Evolutionary conservation across 2,797 vertebrate species (phyloP).

Genomic region (Mycteria americana): DNA sequence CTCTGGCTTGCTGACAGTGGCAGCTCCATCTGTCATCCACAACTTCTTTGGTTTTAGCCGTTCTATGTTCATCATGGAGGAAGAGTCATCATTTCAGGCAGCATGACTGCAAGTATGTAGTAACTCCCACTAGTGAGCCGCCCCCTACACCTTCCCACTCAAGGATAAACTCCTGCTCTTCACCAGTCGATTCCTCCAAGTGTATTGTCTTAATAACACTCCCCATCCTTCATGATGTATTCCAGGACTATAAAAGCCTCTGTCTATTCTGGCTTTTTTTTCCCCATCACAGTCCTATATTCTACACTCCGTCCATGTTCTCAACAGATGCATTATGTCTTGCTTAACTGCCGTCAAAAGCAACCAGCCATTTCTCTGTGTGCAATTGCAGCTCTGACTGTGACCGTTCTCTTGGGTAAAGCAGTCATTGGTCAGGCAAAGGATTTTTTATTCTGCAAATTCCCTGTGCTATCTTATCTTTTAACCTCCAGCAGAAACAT

Average conservation of each 20-base stretch:
- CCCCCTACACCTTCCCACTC: background rate
- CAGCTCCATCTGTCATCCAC: background rate
- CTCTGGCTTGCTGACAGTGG: background rate
- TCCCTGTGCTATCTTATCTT: background rate
- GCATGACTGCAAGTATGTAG: background rate
- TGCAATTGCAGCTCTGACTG: background rate
- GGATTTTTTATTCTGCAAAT: background rate
- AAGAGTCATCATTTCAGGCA: background rate
- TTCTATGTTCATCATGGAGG: background rate
- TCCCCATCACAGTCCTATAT: background rate
- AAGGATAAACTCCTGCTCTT: background rate
- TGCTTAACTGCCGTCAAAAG: background rate
- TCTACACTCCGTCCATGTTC: background rate
- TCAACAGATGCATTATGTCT: background rate
- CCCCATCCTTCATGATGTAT: background rate
- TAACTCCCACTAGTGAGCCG: background rate
- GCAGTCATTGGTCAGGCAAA: background rate
- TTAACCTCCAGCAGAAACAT: background rate
- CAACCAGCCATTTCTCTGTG: background rate
- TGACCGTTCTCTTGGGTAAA: background rate
- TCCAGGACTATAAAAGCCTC: background rate
- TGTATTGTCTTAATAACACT: background rate
- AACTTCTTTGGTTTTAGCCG: background rate
- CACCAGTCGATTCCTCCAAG: background rate
- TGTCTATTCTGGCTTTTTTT: background rate